Conservation (phyloP, 2,888 invertebrate species). For the Rhingia rostrata region DNA sequence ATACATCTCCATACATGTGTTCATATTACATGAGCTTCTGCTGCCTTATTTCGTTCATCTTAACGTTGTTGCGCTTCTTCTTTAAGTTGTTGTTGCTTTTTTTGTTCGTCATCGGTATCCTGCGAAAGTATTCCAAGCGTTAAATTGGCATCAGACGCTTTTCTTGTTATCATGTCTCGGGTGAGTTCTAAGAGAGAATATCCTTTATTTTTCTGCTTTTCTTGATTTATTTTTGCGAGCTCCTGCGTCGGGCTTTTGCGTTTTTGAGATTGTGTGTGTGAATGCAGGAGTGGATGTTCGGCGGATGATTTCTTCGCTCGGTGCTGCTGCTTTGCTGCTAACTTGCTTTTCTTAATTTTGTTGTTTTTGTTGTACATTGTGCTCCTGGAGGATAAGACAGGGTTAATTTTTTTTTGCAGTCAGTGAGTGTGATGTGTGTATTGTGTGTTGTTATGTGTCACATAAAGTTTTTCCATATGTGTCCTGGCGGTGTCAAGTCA, state of each 20-base stretch:
- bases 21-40: constrained; percentile 64
- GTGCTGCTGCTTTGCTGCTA: constrained; percentile 23
- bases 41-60: constrained; percentile 31
- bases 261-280: neutral
- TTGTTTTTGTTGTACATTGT: constrained; percentile 44
- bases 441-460: constrained; percentile 45
- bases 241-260: constrained; percentile 19
- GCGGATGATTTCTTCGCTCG: constrained; percentile 44
- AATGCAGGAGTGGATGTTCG: neutral
- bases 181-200: constrained; percentile 59
- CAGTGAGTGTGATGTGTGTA: constrained; percentile 10
- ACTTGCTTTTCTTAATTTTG: constrained; percentile 58
- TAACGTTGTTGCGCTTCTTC: constrained; percentile 1
- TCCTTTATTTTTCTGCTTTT: constrained; percentile 57
- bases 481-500: constrained; percentile 61
- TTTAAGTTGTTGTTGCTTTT: neutral
- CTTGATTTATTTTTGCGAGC: constrained; percentile 62
- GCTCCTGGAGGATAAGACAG: constrained; percentile 13
- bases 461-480: constrained; percentile 56
- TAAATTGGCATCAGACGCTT: constrained; percentile 73
- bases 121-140: constrained; percentile 68
- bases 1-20: constrained; percentile 55
- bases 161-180: constrained; percentile 71
- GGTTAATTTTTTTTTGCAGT: constrained; percentile 12
- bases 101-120: constrained; percentile 54